Conservation (phyloP, 2,888 invertebrate species). For the Drosophila stalkeri region DNA sequence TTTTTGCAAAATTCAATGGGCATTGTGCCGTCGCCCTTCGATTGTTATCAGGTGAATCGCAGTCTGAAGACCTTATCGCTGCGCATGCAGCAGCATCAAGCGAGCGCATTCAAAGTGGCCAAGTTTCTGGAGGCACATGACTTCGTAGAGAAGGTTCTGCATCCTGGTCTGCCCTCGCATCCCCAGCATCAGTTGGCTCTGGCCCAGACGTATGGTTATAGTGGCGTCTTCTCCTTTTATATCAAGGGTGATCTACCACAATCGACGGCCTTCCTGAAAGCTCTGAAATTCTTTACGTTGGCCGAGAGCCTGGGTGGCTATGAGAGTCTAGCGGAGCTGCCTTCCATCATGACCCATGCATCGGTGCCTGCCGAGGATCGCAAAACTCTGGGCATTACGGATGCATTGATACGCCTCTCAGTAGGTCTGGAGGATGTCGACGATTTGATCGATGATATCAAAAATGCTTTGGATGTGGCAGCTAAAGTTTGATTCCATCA, state of each 20-base stretch:
- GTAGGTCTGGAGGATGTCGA: constrained; percentile 95
- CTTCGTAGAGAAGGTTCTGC: constrained; percentile 91
- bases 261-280: constrained; percentile 90
- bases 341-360: constrained; percentile 98
- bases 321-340: constrained; percentile 97
- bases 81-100: constrained; percentile 95
- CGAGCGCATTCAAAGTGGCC: constrained; percentile 91
- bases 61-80: constrained; percentile 96
- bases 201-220: constrained; percentile 93
- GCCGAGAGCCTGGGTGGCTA: constrained; percentile 98
- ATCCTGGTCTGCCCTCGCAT: constrained; percentile 94
- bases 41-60: constrained; percentile 96
- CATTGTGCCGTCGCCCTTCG: constrained; percentile 97
- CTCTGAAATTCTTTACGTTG: constrained; percentile 92
- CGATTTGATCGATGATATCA: constrained; percentile 94
- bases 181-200: constrained; percentile 93
- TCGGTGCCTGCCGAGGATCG: constrained; percentile 92
- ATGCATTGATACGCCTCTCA: constrained; percentile 93
- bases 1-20: constrained; percentile 95
- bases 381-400: constrained; percentile 91
- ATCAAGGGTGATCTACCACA: constrained; percentile 91
- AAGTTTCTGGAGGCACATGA: constrained; percentile 93
- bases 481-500: constrained; percentile 43
- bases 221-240: constrained; percentile 96
- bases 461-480: constrained; percentile 90